Percentiles rank a stretch among this genome's conserved stretches.
These are phyloP conservation scores for Drosophila truncata DNA, from an alignment of 1,140 invertebrate species.

Conservation along the genomic window DNA sequence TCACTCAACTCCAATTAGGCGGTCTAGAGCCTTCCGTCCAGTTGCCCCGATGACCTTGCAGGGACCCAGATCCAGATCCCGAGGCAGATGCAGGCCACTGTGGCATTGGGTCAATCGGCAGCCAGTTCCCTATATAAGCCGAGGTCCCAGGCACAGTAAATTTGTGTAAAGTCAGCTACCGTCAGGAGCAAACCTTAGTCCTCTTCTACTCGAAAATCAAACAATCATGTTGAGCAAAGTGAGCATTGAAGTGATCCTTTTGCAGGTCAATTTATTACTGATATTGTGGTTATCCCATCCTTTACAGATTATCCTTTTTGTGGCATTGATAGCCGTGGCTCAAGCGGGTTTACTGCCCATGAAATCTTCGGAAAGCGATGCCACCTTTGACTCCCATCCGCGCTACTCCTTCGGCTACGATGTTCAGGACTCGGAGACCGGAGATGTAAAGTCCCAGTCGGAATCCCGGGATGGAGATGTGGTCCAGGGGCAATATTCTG, in stretches of 20 bases:
- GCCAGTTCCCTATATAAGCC: slow-evolving; percentile 57
- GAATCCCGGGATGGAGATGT: slow-evolving; percentile 87
- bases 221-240: slow-evolving; percentile 61
- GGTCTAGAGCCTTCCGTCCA: slow-evolving; percentile 29
- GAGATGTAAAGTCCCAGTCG: slow-evolving; percentile 87
- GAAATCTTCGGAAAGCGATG: slow-evolving; percentile 32
- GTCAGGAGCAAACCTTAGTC: slow-evolving; percentile 36
- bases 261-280: not conserved
- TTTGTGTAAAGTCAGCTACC: slow-evolving; percentile 44
- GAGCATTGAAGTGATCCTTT: not conserved
- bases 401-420: slow-evolving; percentile 87
- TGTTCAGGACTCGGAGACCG: slow-evolving; percentile 86
- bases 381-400: slow-evolving; percentile 76
- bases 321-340: slow-evolving; percentile 33
- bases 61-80: slow-evolving; percentile 5
- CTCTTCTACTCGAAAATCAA: slow-evolving; percentile 1
- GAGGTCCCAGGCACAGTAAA: not conserved
- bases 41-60: slow-evolving; percentile 56
- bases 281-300: not conserved
- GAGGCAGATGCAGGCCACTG: slow-evolving; percentile 31
- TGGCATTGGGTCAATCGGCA: slow-evolving; percentile 69
- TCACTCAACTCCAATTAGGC: slow-evolving; percentile 63
- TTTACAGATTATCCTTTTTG: slow-evolving; percentile 36
- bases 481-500: slow-evolving; percentile 86
- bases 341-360: slow-evolving; percentile 54